Conservation (phyloP, 1,140 invertebrate genomes). For the Cydia pomonella region DNA sequence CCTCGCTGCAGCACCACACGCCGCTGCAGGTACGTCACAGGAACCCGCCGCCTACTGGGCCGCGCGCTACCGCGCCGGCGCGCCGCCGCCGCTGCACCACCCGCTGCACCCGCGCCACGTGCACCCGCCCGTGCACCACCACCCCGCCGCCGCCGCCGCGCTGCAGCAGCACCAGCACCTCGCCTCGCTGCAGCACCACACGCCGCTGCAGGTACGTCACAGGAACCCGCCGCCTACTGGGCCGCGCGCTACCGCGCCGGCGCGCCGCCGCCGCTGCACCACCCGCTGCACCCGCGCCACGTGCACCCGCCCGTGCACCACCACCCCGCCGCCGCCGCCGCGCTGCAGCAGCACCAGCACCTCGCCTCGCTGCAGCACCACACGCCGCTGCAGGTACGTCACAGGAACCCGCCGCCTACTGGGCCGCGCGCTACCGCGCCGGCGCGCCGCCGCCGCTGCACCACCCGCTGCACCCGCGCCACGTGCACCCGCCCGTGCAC, state of each 20-base stretch:
- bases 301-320: constrained; percentile 76
- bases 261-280: constrained; percentile 70
- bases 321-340: constrained; percentile 58
- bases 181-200: constrained; percentile 72
- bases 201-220: constrained; percentile 77
- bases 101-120: constrained; percentile 62
- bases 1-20: constrained; percentile 74
- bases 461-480: constrained; percentile 65
- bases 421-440: constrained; percentile 53
- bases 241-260: constrained; percentile 53
- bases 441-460: constrained; percentile 68
- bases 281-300: constrained; percentile 64
- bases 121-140: constrained; percentile 76
- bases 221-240: constrained; percentile 64
- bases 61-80: constrained; percentile 51
- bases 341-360: constrained; percentile 67
- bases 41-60: constrained; percentile 64
- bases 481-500: constrained; percentile 75
- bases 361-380: constrained; percentile 73
- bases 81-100: constrained; percentile 73
- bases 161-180: constrained; percentile 70
- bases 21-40: constrained; percentile 77
- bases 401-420: constrained; percentile 65
- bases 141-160: constrained; percentile 57
- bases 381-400: constrained; percentile 77